These are phyloP conservation scores for Australoheros scitulus DNA, from an alignment of 2,113 vertebrate genomes.

Conservation along the genomic window DNA sequence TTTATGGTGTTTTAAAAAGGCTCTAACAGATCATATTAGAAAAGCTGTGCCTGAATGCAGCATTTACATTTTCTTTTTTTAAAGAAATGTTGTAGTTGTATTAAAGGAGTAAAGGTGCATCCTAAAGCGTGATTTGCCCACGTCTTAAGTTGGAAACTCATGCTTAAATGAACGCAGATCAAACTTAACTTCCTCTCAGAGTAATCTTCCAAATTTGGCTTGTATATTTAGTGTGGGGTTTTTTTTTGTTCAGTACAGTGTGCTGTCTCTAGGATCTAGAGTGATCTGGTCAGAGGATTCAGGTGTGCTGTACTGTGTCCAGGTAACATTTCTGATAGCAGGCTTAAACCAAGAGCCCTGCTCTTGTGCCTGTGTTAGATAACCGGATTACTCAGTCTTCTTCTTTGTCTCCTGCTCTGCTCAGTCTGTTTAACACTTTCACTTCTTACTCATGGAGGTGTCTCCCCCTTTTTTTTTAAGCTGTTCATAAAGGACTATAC, in stretches of 20 bases:
- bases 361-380: constrained; percentile 37
- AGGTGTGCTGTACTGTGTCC: not conserved
- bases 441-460: fast-evolving
- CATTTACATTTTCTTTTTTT: too few species aligned
- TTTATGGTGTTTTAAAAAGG: too few species aligned
- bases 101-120: not conserved
- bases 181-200: not conserved
- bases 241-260: not conserved
- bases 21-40: too few species aligned
- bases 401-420: not conserved
- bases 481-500: fast-evolving
- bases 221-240: not conserved
- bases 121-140: fast-evolving
- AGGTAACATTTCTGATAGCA: not conserved
- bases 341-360: constrained; percentile 19
- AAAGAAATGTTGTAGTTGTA: too few species aligned
- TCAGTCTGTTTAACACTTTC: constrained; percentile 41
- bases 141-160: not conserved
- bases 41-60: too few species aligned
- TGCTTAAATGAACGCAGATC: not conserved
- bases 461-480: not conserved
- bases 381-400: constrained; percentile 58
- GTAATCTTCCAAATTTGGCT: not conserved
- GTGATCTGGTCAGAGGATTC: constrained; percentile 24
- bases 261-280: not conserved